Conservation (phyloP, 2,888 invertebrate species). For the Phengaris alcon region DNA sequence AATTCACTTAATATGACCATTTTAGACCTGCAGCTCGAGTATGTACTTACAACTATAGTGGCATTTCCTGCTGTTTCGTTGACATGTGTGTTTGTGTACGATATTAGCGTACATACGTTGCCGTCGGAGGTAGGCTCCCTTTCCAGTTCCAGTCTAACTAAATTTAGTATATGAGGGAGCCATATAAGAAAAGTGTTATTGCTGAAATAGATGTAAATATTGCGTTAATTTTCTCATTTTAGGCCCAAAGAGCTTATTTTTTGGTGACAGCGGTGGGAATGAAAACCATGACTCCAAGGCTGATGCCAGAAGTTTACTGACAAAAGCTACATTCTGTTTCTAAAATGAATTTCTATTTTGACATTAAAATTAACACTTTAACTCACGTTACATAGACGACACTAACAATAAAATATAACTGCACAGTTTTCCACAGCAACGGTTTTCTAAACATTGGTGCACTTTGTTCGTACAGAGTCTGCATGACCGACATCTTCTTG, state of each 20-base stretch:
- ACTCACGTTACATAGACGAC: conserved; percentile 73
- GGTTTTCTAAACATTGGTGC: conserved; percentile 65
- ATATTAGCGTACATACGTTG: conserved; percentile 62
- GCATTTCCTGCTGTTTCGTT: conserved; percentile 37
- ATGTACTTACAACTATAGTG: conserved; percentile 39
- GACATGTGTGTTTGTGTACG: conserved; percentile 41
- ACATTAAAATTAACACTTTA: conserved; percentile 8
- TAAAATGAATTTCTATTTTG: not conserved
- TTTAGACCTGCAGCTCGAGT: too few species aligned
- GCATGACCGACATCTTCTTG: conserved; percentile 51
- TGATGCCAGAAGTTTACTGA: not conserved
- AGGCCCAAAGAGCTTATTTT: too few species aligned
- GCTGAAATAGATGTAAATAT: conserved; percentile 46
- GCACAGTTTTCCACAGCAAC: conserved; percentile 56
- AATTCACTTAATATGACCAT: too few species aligned
- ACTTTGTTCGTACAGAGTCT: conserved; percentile 61
- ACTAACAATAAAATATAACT: conserved; percentile 64
- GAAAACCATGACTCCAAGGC: not conserved
- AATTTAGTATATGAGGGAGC: conserved; percentile 78
- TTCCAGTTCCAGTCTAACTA: conserved; percentile 58
- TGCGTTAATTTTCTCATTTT: not conserved
- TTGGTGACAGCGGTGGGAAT: too few species aligned
- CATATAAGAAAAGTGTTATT: conserved; percentile 78
- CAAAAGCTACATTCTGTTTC: not conserved
- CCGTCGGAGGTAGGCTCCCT: conserved; percentile 44